These are phyloP conservation scores for Orthosia incerta DNA, from an alignment of 2,888 invertebrate genomes.

Conservation along the genomic window DNA sequence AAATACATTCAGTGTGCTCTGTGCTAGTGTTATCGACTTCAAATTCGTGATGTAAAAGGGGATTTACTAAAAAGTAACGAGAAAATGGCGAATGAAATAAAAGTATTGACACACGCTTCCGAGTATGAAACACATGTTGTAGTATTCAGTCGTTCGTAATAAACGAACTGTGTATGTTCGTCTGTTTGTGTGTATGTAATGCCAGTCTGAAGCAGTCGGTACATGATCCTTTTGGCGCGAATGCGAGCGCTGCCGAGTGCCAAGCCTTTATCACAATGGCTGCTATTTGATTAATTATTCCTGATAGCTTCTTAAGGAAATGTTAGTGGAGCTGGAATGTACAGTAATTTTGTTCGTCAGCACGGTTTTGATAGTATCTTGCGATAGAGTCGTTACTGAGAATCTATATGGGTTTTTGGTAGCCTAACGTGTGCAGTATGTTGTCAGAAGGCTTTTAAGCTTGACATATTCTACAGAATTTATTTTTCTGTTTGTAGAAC, in stretches of 20 bases:
- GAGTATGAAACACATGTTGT: constrained; percentile 8
- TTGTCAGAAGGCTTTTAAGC: not conserved
- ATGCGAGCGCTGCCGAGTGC: constrained; percentile 36
- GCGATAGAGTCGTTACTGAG: not conserved
- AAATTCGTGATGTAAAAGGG: constrained; percentile 10
- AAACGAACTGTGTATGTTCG: constrained; percentile 27
- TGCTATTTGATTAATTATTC: constrained; percentile 54
- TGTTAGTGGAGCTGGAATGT: constrained; percentile 12
- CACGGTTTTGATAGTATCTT: not conserved
- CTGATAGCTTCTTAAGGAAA: constrained; percentile 45
- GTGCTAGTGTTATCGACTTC: not conserved
- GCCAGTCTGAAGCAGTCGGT: constrained; percentile 22
- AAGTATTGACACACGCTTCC: not conserved
- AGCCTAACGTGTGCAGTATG: not conserved
- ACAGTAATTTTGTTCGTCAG: constrained; percentile 17
- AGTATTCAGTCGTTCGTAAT: constrained; percentile 17
- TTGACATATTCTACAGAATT: not conserved
- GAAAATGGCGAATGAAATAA: not conserved
- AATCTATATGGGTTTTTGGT: not conserved
- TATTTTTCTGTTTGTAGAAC: not conserved
- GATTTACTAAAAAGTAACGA: not conserved
- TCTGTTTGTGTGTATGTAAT: constrained; percentile 18
- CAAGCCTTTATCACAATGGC: constrained; percentile 52
- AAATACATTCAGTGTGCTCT: constrained; percentile 10
- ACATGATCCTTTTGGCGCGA: constrained; percentile 46